A percentile compares a stretch with the other conserved stretches of the same genome.
These are phyloP conservation scores for Phrynosoma blainvillii DNA, from an alignment of 2,113 vertebrate species.

Conservation along the genomic window DNA sequence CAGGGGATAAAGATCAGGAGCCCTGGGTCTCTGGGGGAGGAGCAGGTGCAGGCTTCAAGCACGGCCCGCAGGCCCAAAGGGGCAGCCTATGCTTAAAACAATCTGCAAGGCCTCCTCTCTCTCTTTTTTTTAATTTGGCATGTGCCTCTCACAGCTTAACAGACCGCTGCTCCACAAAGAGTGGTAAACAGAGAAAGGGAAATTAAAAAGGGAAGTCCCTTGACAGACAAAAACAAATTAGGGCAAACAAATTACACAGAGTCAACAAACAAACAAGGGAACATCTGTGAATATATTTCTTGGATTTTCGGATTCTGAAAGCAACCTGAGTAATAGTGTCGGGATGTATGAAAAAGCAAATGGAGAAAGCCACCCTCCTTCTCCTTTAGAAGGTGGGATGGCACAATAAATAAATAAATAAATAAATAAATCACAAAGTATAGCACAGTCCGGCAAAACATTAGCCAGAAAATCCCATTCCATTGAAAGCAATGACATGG, in stretches of 20 bases:
- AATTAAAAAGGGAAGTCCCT: constrained; percentile 99
- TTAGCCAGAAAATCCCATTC: neutral
- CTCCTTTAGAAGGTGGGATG: constrained; percentile 41
- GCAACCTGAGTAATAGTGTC: constrained; percentile 79
- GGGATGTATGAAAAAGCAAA: constrained; percentile 69
- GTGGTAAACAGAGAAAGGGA: constrained; percentile 98
- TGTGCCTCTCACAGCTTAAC: constrained; percentile 91
- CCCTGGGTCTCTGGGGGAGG: constrained; percentile 91
- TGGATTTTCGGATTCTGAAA: constrained; percentile 83
- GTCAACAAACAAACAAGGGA: constrained; percentile 99
- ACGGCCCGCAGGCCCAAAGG: constrained; percentile 95
- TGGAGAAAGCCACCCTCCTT: constrained; percentile 23
- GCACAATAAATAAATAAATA: too few species aligned
- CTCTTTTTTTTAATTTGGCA: constrained; percentile 91
- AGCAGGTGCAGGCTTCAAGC: constrained; percentile 99
- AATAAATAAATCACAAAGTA: constrained; percentile 4
- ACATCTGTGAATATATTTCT: constrained; percentile 98
- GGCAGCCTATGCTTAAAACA: constrained; percentile 97
- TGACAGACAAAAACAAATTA: constrained; percentile 98
- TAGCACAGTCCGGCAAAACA: neutral
- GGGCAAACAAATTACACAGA: constrained; percentile 99
- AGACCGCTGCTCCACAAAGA: constrained; percentile 98
- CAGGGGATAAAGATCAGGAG: constrained; percentile 97
- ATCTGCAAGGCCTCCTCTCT: constrained; percentile 87
- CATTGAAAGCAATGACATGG: neutral